Conservation (phyloP, 2,888 invertebrate species). For the Cryptocephalus moraei region DNA sequence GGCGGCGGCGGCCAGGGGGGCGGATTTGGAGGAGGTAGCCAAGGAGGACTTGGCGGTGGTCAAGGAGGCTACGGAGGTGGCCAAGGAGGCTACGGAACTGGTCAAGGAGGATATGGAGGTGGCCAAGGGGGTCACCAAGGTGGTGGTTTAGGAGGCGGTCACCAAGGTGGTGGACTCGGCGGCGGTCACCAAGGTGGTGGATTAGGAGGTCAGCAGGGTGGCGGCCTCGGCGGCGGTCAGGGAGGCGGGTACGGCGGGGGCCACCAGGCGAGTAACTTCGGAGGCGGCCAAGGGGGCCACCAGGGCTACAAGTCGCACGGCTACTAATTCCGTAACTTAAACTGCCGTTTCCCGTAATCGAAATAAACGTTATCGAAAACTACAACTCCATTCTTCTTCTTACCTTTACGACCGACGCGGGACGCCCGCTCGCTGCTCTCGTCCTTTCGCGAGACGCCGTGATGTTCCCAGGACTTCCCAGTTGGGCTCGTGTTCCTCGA, state of each 20-base stretch:
- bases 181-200: conserved; percentile 27
- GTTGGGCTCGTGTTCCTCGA: no score
- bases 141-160: conserved; percentile 6
- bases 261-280: conserved; percentile 53
- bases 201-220: background rate
- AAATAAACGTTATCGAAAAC: no score
- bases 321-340: no score
- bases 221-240: conserved; percentile 9
- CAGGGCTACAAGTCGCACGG: no score
- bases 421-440: no score
- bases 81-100: conserved; percentile 9
- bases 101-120: conserved; percentile 35
- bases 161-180: no score
- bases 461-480: no score
- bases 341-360: no score
- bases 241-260: conserved; percentile 25
- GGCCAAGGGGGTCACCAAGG: conserved; percentile 28
- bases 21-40: conserved; percentile 12
- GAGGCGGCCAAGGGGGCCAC: no score
- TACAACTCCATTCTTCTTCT: no score
- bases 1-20: background rate
- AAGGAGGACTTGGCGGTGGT: conserved; percentile 28
- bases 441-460: no score
- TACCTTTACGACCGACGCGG: no score
- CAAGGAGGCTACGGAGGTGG: conserved; percentile 25